phyloP scores from a whole-genome alignment of 2,113 vertebrate species.

The Lipotes vexillifer region DNA sequence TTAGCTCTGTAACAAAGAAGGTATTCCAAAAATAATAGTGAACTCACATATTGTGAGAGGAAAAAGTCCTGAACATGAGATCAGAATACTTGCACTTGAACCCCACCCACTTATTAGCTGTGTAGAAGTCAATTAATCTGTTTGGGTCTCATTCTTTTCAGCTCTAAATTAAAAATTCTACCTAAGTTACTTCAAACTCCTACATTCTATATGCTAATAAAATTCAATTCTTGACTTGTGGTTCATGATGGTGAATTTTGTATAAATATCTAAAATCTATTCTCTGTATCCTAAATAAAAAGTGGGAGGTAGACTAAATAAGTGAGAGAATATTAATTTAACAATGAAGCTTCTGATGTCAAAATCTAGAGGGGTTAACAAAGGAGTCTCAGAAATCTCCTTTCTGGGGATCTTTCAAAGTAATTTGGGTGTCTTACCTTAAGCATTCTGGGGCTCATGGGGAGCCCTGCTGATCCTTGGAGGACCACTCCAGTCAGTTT shows the following conservation, averaged over 20 bases:
- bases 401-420: background rate
- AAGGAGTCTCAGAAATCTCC: background rate
- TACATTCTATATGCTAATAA: background rate
- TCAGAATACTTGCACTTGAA: background rate
- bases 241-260: background rate
- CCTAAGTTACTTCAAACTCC: background rate
- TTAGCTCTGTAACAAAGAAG: background rate
- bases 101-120: background rate
- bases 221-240: background rate
- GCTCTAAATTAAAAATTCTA: background rate
- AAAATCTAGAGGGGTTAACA: background rate
- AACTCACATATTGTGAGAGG: background rate
- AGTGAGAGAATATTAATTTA: background rate
- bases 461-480: background rate
- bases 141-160: background rate
- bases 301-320: background rate
- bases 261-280: background rate
- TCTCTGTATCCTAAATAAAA: background rate
- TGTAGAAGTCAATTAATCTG: background rate
- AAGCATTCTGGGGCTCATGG: accelerated
- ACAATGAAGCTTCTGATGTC: background rate
- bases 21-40: background rate
- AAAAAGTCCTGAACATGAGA: background rate
- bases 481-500: no score
- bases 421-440: background rate